Conservation (phyloP, 2,113 vertebrate genomes). For the Condylura cristata region DNA sequence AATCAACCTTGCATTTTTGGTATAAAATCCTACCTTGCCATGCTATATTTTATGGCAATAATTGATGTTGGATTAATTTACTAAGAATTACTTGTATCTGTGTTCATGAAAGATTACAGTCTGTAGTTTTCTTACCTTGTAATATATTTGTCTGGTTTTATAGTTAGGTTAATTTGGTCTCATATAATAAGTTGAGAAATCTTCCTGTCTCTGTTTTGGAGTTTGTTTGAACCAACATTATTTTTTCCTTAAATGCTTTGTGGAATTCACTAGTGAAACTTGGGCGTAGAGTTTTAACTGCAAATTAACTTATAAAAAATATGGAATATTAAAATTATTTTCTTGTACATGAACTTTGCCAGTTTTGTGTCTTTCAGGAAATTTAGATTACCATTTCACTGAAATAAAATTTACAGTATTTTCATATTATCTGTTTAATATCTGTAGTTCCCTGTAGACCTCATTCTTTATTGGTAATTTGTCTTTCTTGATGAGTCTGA, state of each 20-base stretch:
- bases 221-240: background rate
- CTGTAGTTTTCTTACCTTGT: background rate
- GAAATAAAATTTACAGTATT: background rate
- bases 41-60: background rate
- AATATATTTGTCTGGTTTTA: background rate
- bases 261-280: background rate
- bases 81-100: background rate
- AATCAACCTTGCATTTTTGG: background rate
- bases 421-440: background rate
- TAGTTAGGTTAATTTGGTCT: background rate
- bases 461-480: background rate
- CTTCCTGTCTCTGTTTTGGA: background rate
- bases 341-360: background rate
- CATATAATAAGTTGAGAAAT: background rate
- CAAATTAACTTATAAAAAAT: background rate
- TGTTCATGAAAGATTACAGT: background rate
- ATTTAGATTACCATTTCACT: background rate
- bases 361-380: background rate
- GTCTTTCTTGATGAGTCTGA: background rate
- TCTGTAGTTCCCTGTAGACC: background rate
- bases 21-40: background rate
- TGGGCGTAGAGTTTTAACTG: background rate
- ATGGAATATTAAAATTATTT: background rate
- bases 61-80: background rate
- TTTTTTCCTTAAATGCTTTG: background rate